phyloP scores from a whole-genome alignment of 1,140 invertebrate species.

The Archegozetes longisetosus region DNA sequence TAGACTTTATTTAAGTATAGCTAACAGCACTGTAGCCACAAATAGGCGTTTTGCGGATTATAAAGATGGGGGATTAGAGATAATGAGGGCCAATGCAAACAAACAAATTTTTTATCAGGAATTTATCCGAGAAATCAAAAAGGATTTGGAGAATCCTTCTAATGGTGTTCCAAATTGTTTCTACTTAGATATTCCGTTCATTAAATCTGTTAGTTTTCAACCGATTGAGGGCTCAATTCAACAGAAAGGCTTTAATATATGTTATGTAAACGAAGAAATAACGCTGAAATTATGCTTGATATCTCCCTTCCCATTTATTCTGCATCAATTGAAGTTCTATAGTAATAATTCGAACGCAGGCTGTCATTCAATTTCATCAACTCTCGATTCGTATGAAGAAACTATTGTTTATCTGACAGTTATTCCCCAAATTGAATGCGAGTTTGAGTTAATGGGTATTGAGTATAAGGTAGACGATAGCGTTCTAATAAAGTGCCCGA shows the following conservation, averaged over 20 bases:
- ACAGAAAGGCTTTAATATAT: not conserved
- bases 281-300: slow-evolving; percentile 2
- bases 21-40: not conserved
- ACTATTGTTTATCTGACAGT: slow-evolving; percentile 1
- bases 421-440: slow-evolving; percentile 15
- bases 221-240: not conserved
- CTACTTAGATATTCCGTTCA: slow-evolving; percentile 7
- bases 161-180: not conserved
- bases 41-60: not conserved
- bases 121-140: slow-evolving; percentile 15
- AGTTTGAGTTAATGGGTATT: slow-evolving; percentile 9
- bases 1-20: slow-evolving; percentile 9
- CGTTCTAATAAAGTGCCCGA: not conserved
- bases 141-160: not conserved
- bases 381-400: not conserved
- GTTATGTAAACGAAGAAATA: slow-evolving; percentile 12
- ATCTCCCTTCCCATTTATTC: not conserved
- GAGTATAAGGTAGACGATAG: slow-evolving; percentile 4
- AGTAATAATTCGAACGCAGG: not conserved
- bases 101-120: slow-evolving; percentile 15
- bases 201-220: not conserved
- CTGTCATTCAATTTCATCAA: not conserved
- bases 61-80: not conserved
- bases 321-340: slow-evolving; percentile 4
- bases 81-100: not conserved